Conservation (phyloP, 1,140 invertebrate species). For the Aphaenogaster ashmeadi region DNA sequence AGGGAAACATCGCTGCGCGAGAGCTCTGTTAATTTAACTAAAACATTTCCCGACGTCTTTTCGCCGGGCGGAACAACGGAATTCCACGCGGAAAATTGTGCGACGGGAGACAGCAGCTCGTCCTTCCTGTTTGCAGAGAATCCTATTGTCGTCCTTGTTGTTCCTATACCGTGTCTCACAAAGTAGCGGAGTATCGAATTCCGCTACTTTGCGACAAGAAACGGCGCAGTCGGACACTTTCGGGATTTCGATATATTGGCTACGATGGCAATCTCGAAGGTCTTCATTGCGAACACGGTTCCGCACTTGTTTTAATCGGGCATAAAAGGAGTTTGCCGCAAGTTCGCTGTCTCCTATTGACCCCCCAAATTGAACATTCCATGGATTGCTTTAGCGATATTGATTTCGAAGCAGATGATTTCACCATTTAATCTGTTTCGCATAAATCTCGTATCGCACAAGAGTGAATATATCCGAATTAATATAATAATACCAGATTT, state of each 20-base stretch:
- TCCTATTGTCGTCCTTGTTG: slow-evolving; percentile 55
- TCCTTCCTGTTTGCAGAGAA: slow-evolving; percentile 32
- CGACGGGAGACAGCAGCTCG: slow-evolving; percentile 20
- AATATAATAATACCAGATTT: background rate
- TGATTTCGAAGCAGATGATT: slow-evolving; percentile 40
- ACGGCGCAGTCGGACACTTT: slow-evolving; percentile 61
- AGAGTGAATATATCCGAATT: background rate
- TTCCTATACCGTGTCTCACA: slow-evolving; percentile 56
- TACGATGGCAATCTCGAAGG: slow-evolving; percentile 51
- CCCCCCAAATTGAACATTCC: slow-evolving; percentile 65
- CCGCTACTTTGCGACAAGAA: slow-evolving; percentile 65
- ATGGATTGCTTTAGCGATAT: slow-evolving; percentile 12
- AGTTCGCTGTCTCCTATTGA: slow-evolving; percentile 44
- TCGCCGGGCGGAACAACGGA: slow-evolving; percentile 40
- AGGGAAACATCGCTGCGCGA: slow-evolving; percentile 22
- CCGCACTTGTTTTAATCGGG: slow-evolving; percentile 81
- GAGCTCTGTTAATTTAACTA: slow-evolving; percentile 65
- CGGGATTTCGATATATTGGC: slow-evolving; percentile 61
- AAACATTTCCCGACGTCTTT: slow-evolving; percentile 63
- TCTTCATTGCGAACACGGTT: slow-evolving; percentile 74
- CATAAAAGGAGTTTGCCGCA: slow-evolving; percentile 62
- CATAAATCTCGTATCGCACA: background rate
- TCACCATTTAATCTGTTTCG: slow-evolving; percentile 26
- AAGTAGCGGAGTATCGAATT: slow-evolving; percentile 74
- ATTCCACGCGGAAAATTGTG: slow-evolving; percentile 55